Base-by-base conservation (phyloP, 2,888 invertebrate species). In the Crocallis elinguaria region DNA sequence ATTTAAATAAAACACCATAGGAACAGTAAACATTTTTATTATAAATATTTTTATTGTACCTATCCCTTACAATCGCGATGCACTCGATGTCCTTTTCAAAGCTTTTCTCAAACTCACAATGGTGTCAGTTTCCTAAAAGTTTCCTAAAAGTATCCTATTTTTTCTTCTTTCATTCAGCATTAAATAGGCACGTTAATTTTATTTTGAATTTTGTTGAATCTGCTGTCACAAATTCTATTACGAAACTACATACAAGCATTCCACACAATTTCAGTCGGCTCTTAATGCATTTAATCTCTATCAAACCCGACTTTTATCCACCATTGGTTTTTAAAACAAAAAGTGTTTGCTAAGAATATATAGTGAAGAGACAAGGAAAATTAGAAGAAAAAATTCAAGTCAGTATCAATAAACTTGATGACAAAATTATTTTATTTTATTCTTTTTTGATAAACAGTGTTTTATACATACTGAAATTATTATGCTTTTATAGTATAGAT, bases 11-110 rank as follows among this genome's bases (percentile, higher is more conserved):
- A 85, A 88, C 51, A 76, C 51, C 75, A 69, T 74, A 74, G 68
- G 70, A 90, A 90, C 90, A 89, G 88, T 90, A 89, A 90, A 90
- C 89, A 88, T 90, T 86, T 88, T 88, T 88, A 88, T 87, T 89
- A 88, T 88, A 88, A 89, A 90, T 89, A 89, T 84, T 83, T 81
- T 89, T 89, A 88, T 89, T 89, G 84, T 89, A n/a, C n/a, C n/a
- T n/a, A 86, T 86, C 79, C 73, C 75, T 79, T 87, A 84, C 78
- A 84, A 77, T 84, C 83, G 84, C 86, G 79, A 84, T 81, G 82
- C 82, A 79, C 74, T 82, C 79, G 66, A 78, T 79, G 77, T 73
- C 78, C 58, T 56, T 78, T 74, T 73, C 71, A 65, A 84, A 86
- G 84, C 84, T 48, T 76, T 71, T 55, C 62, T 54, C 66, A 73